phyloP scores from a whole-genome alignment of 2,113 vertebrate species.

The Myrmecophaga tridactyla region DNA sequence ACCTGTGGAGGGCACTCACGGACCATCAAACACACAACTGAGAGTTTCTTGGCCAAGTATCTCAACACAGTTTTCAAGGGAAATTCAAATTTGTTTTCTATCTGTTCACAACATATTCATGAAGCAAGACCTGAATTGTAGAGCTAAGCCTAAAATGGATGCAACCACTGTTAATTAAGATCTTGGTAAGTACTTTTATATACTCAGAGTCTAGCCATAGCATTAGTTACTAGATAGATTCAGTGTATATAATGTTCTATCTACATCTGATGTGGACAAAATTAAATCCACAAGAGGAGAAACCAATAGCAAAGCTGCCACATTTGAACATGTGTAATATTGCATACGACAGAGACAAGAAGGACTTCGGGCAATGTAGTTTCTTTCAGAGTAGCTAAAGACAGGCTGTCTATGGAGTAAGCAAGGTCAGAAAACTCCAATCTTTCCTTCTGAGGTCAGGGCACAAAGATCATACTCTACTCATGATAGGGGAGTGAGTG shows the following conservation, averaged over 20 bases:
- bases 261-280: background rate
- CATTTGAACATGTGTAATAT: background rate
- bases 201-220: background rate
- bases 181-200: background rate
- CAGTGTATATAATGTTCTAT: background rate
- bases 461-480: background rate
- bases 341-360: background rate
- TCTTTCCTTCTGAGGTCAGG: background rate
- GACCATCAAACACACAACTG: slow-evolving; percentile 12
- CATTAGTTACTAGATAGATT: background rate
- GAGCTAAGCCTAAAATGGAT: background rate
- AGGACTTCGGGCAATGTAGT: background rate
- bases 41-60: background rate
- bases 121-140: background rate
- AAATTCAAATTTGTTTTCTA: slow-evolving; percentile 26
- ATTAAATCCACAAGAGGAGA: background rate
- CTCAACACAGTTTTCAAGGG: background rate
- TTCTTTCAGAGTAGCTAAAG: background rate
- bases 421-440: background rate
- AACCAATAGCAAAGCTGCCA: background rate
- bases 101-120: background rate
- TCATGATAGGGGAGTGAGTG: background rate
- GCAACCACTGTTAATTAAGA: background rate
- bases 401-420: background rate
- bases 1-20: slow-evolving; percentile 80